A percentile compares a stretch with the other conserved stretches of the same genome.
Evolutionary conservation across 2,797 vertebrate species (phyloP).

Genomic region (Silurus aristotelis): DNA sequence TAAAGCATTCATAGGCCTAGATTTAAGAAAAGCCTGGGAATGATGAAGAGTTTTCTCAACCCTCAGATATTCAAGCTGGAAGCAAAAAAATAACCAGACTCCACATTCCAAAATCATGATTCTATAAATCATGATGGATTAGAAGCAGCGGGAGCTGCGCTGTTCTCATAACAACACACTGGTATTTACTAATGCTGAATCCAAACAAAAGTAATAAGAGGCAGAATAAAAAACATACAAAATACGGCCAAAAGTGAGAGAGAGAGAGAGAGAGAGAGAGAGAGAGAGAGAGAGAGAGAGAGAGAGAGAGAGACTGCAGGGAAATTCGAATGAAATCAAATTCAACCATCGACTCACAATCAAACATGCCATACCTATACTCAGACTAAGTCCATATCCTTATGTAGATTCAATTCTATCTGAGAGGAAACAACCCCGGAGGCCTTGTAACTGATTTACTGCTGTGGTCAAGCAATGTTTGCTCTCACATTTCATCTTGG

Average conservation of each 20-base stretch:
- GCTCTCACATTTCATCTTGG: slow-evolving; percentile 68
- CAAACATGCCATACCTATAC: background rate
- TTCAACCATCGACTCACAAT: background rate
- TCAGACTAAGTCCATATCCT: background rate
- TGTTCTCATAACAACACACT: background rate
- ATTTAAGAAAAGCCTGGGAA: slow-evolving; percentile 32
- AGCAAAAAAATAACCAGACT: slow-evolving; percentile 8
- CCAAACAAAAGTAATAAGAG: background rate
- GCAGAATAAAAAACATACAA: background rate
- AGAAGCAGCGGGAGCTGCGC: background rate
- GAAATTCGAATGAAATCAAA: background rate
- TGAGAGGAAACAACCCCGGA: slow-evolving; percentile 19
- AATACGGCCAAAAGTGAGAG: background rate
- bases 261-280: no score
- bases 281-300: no score
- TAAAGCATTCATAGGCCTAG: background rate
- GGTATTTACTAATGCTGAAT: background rate
- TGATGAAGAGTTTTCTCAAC: slow-evolving; percentile 30
- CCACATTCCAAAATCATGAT: slow-evolving; percentile 31
- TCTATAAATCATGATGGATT: slow-evolving; percentile 20
- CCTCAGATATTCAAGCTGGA: slow-evolving; percentile 7
- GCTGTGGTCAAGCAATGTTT: slow-evolving; percentile 58
- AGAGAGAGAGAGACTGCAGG: no score
- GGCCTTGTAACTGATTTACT: slow-evolving; percentile 54
- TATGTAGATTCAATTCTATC: slow-evolving; percentile 35